phyloP scores from a whole-genome alignment of 1,140 invertebrate species.

The Drosophila bipectinata region DNA sequence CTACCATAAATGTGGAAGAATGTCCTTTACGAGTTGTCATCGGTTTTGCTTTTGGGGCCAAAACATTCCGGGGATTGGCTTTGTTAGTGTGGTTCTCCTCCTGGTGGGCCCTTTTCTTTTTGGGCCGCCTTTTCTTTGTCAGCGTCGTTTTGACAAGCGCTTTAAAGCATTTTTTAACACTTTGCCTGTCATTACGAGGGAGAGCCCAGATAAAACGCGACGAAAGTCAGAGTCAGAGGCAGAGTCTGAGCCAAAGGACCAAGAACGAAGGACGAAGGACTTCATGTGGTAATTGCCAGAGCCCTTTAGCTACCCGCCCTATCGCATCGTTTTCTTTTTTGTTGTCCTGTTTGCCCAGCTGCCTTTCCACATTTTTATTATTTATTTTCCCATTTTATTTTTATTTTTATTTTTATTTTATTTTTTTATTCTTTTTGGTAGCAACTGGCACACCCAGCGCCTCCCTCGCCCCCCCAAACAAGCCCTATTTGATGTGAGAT shows the following conservation, averaged over 20 bases:
- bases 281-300: conserved; percentile 48
- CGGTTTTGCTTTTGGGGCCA: conserved; percentile 22
- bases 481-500: conserved; percentile 55
- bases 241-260: background rate
- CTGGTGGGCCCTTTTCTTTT: no score
- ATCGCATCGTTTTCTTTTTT: conserved; percentile 20
- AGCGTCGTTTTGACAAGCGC: background rate
- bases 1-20: conserved; percentile 10
- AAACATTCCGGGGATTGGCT: conserved; percentile 52
- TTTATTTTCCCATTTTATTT: conserved; percentile 40
- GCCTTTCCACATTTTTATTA: conserved; percentile 46
- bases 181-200: conserved; percentile 30
- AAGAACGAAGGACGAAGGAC: conserved; percentile 7
- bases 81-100: conserved; percentile 34
- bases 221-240: background rate
- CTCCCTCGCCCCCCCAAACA: background rate
- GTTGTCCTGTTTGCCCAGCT: conserved; percentile 45
- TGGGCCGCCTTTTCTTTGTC: background rate
- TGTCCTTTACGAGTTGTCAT: conserved; percentile 49
- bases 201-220: background rate
- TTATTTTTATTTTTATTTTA: conserved; percentile 25
- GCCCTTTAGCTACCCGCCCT: conserved; percentile 19
- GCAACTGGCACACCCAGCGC: background rate
- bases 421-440: conserved; percentile 8
- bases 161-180: conserved; percentile 58